Conservation (phyloP, 1,140 invertebrate genomes). For the Plectrocnemia conspersa region DNA sequence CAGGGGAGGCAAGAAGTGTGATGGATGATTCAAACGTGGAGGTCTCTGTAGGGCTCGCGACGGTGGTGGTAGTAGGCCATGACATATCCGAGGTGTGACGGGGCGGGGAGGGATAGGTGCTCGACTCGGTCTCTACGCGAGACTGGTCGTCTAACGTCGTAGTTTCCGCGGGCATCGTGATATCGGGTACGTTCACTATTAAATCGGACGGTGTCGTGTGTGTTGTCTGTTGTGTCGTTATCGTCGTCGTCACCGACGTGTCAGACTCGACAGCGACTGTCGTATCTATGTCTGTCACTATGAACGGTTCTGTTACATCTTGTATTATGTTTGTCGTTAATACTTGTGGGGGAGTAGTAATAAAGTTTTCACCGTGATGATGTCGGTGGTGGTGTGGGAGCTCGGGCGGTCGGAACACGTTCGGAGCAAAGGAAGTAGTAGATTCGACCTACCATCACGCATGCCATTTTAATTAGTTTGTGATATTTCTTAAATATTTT, state of each 20-base stretch:
- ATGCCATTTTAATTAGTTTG: slow-evolving; percentile 35
- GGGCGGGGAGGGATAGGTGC: slow-evolving; percentile 16
- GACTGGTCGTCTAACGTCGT: slow-evolving; percentile 25
- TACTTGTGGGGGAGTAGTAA: slow-evolving; percentile 32
- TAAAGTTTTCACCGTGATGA: slow-evolving; percentile 41
- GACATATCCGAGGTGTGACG: slow-evolving; percentile 18
- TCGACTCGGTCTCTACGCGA: slow-evolving; percentile 20
- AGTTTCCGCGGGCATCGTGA: slow-evolving; percentile 19
- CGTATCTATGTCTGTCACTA: background rate
- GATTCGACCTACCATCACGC: slow-evolving; percentile 43
- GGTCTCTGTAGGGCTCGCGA: slow-evolving; percentile 12
- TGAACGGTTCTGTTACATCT: slow-evolving; percentile 42
- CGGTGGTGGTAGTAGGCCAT: slow-evolving; percentile 10
- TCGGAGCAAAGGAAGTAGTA: slow-evolving; percentile 12
- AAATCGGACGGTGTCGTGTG: slow-evolving; percentile 32
- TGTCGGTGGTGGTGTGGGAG: slow-evolving; percentile 44
- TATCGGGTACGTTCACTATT: slow-evolving; percentile 17
- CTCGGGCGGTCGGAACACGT: slow-evolving; percentile 15
- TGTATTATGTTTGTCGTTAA: too few relatives aligned
- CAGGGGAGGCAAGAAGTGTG: slow-evolving; percentile 27
- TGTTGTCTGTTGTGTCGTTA: slow-evolving; percentile 32
- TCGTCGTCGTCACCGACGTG: background rate
- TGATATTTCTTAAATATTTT: slow-evolving; percentile 11
- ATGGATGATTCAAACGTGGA: slow-evolving; percentile 19
- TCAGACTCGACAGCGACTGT: background rate